phyloP scores from a whole-genome alignment of 2,797 vertebrate genomes.

The Eulemur albifrons region DNA sequence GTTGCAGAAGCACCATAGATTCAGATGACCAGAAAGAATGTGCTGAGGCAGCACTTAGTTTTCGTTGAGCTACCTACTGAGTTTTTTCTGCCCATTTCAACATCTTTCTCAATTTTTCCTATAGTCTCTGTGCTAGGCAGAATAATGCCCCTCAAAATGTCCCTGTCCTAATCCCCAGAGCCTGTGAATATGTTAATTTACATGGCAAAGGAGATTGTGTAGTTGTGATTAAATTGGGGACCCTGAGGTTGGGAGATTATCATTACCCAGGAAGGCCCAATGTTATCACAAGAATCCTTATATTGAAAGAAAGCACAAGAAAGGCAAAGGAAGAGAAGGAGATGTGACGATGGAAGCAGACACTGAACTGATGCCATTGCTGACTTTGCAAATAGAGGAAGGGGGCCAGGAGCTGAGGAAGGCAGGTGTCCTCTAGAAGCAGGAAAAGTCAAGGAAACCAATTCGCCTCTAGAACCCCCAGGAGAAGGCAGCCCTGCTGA shows the following conservation, averaged over 20 bases:
- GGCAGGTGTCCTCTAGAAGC: not conserved
- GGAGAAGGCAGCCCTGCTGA: not conserved
- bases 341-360: not conserved
- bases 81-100: not conserved
- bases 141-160: not conserved
- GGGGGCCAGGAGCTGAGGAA: not conserved
- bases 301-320: not conserved
- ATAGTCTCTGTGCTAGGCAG: not conserved
- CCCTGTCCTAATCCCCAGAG: not conserved
- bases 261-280: not conserved
- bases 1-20: not conserved
- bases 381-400: not conserved
- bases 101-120: not conserved
- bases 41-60: not conserved
- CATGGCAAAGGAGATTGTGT: not conserved
- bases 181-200: not conserved
- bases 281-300: not conserved
- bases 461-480: not conserved
- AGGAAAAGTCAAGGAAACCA: not conserved
- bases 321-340: not conserved
- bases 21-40: not conserved
- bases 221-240: not conserved
- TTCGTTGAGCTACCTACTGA: not conserved
- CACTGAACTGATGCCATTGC: accelerated
- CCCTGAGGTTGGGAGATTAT: not conserved